Evolutionary conservation across 2,797 vertebrate species (phyloP).

Genomic region (Gobionotothen gibberifrons): DNA sequence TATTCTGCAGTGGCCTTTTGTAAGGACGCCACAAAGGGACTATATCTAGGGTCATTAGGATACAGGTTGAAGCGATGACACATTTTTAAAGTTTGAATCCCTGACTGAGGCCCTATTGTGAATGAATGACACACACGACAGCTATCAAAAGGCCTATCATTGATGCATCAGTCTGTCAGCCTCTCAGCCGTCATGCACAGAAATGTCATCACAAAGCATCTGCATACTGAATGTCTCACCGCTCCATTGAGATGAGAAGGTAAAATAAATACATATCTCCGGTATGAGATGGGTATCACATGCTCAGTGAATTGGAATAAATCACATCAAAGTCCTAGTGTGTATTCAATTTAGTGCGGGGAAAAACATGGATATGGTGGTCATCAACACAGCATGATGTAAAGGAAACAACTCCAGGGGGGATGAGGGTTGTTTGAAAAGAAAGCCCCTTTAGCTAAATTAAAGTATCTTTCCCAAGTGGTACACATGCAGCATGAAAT

Average conservation of each 20-base stretch:
- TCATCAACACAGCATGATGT: constrained; percentile 53
- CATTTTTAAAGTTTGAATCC: constrained; percentile 19
- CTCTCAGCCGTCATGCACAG: constrained; percentile 12
- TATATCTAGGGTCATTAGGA: constrained; percentile 2
- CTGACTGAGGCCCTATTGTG: not conserved
- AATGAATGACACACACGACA: constrained; percentile 27
- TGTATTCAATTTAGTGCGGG: constrained; percentile 24
- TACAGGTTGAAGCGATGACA: constrained; percentile 9
- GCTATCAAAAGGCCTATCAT: constrained; percentile 35
- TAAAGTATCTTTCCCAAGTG: constrained; percentile 51
- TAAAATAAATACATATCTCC: constrained; percentile 18
- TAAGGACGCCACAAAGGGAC: not conserved
- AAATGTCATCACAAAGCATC: constrained; percentile 37
- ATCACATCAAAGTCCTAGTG: constrained; percentile 44
- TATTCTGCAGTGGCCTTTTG: constrained; percentile 20
- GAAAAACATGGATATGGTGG: constrained; percentile 17
- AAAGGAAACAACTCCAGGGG: constrained; percentile 51
- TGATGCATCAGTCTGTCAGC: constrained; percentile 26
- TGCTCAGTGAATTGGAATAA: constrained; percentile 24
- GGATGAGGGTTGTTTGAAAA: constrained; percentile 50
- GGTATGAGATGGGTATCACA: constrained; percentile 26
- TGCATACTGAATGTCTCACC: not conserved
- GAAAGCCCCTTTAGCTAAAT: constrained; percentile 54
- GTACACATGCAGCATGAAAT: constrained; percentile 39
- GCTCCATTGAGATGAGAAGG: not conserved